Evolutionary conservation across 2,888 invertebrate species (phyloP), one percentile per base, ranked within the genome.

Genomic region (Allolobophora icterica): DNA sequence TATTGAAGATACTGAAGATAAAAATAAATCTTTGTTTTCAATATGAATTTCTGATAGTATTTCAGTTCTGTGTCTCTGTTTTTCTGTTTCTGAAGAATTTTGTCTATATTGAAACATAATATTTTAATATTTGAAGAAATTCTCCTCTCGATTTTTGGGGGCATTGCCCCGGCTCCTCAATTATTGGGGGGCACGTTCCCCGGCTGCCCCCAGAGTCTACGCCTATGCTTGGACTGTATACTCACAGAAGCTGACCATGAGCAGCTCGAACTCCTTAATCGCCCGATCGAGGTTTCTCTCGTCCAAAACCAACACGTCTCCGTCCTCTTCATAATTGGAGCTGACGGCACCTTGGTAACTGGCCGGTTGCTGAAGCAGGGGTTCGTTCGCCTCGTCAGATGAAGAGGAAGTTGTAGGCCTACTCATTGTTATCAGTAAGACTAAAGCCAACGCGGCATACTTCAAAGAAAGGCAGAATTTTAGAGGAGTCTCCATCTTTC

Each of bases 161-260:
- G n/a, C n/a, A n/a, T n/a, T n/a, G n/a, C n/a, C n/a, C n/a, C n/a
- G n/a, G n/a, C n/a, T n/a, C n/a, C n/a, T n/a, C n/a, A n/a, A n/a
- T n/a, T n/a, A n/a, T n/a, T n/a, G n/a, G n/a, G n/a, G n/a, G n/a
- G n/a, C n/a, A n/a, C n/a, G n/a, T n/a, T n/a, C n/a, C n/a, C n/a
- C n/a, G n/a, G n/a, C n/a, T n/a, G n/a, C n/a, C n/a, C n/a, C n/a
- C n/a, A n/a, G n/a, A n/a, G n/a, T n/a, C n/a, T n/a, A n/a, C n/a
- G n/a, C n/a, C n/a, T n/a, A n/a, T n/a, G n/a, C n/a, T n/a, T n/a
- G n/a, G n/a, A n/a, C n/a, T n/a, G n/a, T n/a, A 71, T 71, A 71
- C 71, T 71, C 71, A 71, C 71, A 71, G 71, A 71, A 71, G 71
- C n/a, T 71, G 71, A 71, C 71, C 71, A 71, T 71, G 30, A 71